Base-by-base conservation (phyloP, 2,888 invertebrate genomes). In the Leucoptera coffeella region DNA sequence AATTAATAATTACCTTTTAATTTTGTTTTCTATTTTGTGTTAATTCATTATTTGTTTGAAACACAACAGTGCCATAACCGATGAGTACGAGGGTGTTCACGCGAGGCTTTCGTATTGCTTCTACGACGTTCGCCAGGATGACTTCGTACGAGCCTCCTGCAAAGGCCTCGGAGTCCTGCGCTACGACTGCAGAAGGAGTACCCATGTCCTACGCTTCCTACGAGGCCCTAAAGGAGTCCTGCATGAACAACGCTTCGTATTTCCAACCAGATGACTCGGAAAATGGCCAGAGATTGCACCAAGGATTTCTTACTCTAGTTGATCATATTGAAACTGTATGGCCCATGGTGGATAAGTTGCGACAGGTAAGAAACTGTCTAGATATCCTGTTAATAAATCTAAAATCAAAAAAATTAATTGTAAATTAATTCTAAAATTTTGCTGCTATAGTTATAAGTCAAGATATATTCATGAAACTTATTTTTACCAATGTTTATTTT, bases 301-400 rank as follows among this genome's bases (percentile, higher is more conserved):
- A 77, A 29, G 83, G 84, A 1, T 78, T 85, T 40, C 55, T 77
- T 47, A 78, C 79, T 9, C 73, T 87, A 30, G 69, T 78, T 35
- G 85, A 89, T 45, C 81, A 83, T 41, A 65, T 89, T 35, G 77
- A 82, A 31, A 69, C 77, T 14, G 72, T 90, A 10, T 78, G 80
- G 57, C 80, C 83, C 4, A 52, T 81, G 29, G 80, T 86, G 27
- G 73, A 74, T 40, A 77, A 80, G 46, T 76, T 91, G 22, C 73
- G 78, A 32, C 65, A 67, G 53, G 74, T 73, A 45, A 39, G 47
- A 28, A 20, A 9, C 22, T 19, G 23, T 23, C 33, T 17, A 17
- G 6, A n/a, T n/a, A n/a, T n/a, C n/a, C n/a, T n/a, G n/a, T n/a
- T n/a, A n/a, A n/a, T n/a, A n/a, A n/a, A n/a, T n/a, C n/a, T n/a